phyloP scores from a whole-genome alignment of 2,113 vertebrate genomes.

The Paraplagusia blochii region DNA sequence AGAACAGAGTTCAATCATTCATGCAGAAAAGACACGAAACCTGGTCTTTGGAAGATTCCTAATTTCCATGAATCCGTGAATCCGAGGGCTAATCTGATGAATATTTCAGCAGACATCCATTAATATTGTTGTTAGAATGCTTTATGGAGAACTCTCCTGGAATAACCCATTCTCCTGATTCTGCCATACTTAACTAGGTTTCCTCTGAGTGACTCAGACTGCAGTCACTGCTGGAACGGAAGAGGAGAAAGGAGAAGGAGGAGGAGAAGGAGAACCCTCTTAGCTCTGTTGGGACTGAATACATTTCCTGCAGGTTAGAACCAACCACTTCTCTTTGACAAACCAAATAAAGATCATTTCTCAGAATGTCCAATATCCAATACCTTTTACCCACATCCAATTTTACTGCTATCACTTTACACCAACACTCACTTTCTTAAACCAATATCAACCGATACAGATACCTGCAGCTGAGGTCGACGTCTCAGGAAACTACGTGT shows the following conservation, averaged over 20 bases:
- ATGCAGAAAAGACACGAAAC: slow-evolving; percentile 58
- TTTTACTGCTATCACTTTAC: no score
- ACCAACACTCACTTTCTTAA: no score
- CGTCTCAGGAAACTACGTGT: no score
- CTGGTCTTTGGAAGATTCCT: slow-evolving; percentile 50
- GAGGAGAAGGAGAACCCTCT: no score
- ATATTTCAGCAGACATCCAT: slow-evolving; percentile 75
- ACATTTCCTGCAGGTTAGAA: no score
- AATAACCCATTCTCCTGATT: slow-evolving; percentile 50
- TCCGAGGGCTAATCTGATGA: slow-evolving; percentile 64
- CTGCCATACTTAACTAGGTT: slow-evolving; percentile 49
- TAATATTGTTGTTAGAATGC: slow-evolving; percentile 75
- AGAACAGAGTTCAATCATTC: slow-evolving; percentile 33
- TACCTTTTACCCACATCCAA: no score
- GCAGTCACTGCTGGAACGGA: slow-evolving; percentile 50
- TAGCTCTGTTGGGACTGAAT: no score
- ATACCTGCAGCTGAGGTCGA: no score
- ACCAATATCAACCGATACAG: no score
- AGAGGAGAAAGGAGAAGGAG: not conserved
- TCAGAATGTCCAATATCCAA: no score
- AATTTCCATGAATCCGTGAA: slow-evolving; percentile 57
- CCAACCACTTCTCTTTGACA: no score
- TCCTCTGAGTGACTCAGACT: slow-evolving; percentile 43
- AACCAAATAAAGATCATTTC: no score
- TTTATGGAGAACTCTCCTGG: slow-evolving; percentile 69